A percentile compares a stretch with the other conserved stretches of the same genome.
Evolutionary conservation across 1,140 invertebrate genomes (phyloP).

Genomic region (Vanessa atalanta): DNA sequence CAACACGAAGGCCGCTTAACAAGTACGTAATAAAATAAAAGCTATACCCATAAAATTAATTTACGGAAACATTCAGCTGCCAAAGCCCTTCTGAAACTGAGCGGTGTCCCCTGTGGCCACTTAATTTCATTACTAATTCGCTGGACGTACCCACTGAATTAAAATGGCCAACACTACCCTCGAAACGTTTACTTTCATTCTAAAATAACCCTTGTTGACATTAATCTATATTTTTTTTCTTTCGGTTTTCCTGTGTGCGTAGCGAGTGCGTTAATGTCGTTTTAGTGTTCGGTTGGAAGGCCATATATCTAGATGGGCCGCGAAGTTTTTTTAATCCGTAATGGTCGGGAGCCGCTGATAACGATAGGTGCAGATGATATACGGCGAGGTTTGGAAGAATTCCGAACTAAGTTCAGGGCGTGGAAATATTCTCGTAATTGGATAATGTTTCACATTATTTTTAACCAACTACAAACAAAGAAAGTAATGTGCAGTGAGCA

Average conservation of each 20-base stretch:
- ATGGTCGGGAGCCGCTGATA: constrained; percentile 57
- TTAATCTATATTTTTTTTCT: background rate
- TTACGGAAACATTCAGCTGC: constrained; percentile 48
- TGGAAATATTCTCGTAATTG: constrained; percentile 5
- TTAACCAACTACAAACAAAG: background rate
- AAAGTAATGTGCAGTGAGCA: background rate
- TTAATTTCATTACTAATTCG: constrained; percentile 69
- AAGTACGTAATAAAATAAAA: constrained; percentile 42
- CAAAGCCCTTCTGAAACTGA: constrained; percentile 43
- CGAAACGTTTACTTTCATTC: constrained; percentile 2
- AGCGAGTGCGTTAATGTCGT: constrained; percentile 18
- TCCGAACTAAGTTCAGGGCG: constrained; percentile 25
- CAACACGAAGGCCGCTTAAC: background rate
- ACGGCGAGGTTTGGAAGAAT: constrained; percentile 41
- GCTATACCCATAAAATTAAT: constrained; percentile 54
- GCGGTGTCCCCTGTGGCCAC: constrained; percentile 58
- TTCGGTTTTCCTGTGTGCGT: constrained; percentile 22
- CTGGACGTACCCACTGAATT: constrained; percentile 58
- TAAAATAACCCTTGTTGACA: constrained; percentile 24
- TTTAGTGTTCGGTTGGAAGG: constrained; percentile 26
- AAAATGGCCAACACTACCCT: constrained; percentile 41
- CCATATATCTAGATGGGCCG: constrained; percentile 49
- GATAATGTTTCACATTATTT: background rate
- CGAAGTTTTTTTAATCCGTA: constrained; percentile 63
- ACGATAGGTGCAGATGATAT: constrained; percentile 50